phyloP scores from a whole-genome alignment of 1,140 invertebrate species.

The Radopholus similis region DNA sequence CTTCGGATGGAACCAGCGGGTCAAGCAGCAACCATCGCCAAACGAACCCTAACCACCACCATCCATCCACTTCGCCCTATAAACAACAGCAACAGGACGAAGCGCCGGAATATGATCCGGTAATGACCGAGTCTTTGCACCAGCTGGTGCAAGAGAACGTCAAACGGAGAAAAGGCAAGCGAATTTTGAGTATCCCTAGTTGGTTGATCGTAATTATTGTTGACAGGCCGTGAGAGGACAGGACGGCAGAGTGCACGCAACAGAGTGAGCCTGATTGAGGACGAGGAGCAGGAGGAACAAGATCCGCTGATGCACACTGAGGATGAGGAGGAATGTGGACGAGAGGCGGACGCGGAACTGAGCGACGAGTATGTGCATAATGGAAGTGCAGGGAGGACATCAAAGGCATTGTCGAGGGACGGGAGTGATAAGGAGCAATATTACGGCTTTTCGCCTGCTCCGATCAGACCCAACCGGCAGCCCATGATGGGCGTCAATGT shows the following conservation, averaged over 20 bases:
- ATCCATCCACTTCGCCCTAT: neutral
- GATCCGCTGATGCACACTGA: constrained; percentile 13
- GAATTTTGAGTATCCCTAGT: neutral
- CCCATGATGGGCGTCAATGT: constrained; percentile 29
- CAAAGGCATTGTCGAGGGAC: neutral
- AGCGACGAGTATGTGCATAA: constrained; percentile 7
- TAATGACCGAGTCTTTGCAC: constrained; percentile 16
- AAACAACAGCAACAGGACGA: constrained; percentile 1
- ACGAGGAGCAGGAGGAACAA: constrained; percentile 11
- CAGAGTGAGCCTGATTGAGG: constrained; percentile 21
- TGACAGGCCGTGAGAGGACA: constrained; percentile 10
- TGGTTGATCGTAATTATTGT: neutral
- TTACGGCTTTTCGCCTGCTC: constrained; percentile 16
- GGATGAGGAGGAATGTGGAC: constrained; percentile 9
- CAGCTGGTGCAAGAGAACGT: constrained; percentile 5
- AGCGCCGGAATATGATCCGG: constrained; percentile 22
- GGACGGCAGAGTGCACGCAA: constrained; percentile 6
- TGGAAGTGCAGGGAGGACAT: neutral
- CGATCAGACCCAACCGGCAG: constrained; percentile 14
- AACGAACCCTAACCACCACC: neutral
- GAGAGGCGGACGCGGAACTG: constrained; percentile 30
- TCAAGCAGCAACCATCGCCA: constrained; percentile 1
- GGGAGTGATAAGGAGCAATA: constrained; percentile 6
- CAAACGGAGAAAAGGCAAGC: constrained; percentile 2
- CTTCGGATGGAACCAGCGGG: constrained; percentile 50